These are phyloP conservation scores for Napeogenes inachia DNA, from an alignment of 2,888 invertebrate genomes.

Conservation along the genomic window DNA sequence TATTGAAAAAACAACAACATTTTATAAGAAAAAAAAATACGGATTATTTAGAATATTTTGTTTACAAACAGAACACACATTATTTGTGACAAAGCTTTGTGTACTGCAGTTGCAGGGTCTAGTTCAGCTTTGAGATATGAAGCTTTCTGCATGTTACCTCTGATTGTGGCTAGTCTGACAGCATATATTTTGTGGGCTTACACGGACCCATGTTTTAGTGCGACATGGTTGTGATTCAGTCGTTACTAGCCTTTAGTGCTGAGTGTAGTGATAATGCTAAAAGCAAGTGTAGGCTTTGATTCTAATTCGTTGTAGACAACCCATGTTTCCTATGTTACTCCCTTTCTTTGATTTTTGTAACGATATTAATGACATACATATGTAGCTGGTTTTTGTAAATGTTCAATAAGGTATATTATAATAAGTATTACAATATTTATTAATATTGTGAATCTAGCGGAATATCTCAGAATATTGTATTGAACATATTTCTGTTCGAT, in stretches of 20 bases:
- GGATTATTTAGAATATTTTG: neutral
- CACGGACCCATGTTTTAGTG: slow-evolving; percentile 41
- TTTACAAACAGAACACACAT: neutral
- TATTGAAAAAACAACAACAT: neutral
- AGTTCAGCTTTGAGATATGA: slow-evolving; percentile 3
- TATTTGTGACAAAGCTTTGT: neutral
- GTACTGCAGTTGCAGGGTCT: neutral
- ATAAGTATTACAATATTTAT: no score
- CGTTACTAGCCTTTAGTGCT: neutral
- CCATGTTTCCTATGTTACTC: neutral
- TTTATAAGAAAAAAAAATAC: neutral
- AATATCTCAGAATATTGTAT: no score
- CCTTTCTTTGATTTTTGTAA: no score
- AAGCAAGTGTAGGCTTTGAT: slow-evolving; percentile 6
- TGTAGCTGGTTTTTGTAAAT: no score
- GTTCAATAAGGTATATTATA: no score
- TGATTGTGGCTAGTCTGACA: slow-evolving; percentile 28
- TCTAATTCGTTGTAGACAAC: neutral
- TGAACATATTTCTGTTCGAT: no score
- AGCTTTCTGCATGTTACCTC: slow-evolving; percentile 6
- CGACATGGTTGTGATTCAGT: slow-evolving; percentile 41
- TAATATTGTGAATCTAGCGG: no score
- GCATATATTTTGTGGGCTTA: slow-evolving; percentile 49
- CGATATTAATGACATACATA: no score
- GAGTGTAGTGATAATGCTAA: slow-evolving; percentile 21